phyloP scores from a whole-genome alignment of 2,113 vertebrate species.

The Pangasianodon gigas region DNA sequence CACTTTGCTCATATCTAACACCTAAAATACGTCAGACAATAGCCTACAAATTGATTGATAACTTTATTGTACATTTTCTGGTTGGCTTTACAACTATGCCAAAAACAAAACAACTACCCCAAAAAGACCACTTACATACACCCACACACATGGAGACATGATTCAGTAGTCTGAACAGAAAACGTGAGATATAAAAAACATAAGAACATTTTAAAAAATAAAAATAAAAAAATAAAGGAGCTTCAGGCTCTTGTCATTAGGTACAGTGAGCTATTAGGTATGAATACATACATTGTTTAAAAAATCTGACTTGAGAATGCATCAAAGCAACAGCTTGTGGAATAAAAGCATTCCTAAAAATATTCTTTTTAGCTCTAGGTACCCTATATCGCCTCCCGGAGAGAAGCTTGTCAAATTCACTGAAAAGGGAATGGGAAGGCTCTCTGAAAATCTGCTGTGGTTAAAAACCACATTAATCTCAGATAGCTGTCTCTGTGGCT shows the following conservation, averaged over 20 bases:
- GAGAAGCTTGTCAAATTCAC: background rate
- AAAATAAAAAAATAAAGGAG: background rate
- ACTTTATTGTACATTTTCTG: background rate
- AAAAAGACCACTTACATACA: background rate
- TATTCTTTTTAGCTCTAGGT: background rate
- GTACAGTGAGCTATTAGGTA: background rate
- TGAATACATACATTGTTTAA: background rate
- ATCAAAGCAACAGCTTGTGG: background rate
- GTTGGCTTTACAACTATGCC: background rate
- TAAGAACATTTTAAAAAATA: no score
- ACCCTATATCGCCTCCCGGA: background rate
- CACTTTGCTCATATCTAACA: background rate
- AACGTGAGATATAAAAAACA: background rate
- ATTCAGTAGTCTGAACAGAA: background rate
- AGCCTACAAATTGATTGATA: background rate
- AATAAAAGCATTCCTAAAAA: background rate
- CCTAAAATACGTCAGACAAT: background rate
- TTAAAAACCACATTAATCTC: background rate
- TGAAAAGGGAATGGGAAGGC: background rate
- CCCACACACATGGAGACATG: background rate
- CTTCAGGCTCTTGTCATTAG: background rate
- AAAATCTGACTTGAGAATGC: background rate
- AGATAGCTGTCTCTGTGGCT: background rate
- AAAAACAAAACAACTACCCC: no score
- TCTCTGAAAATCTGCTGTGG: no score